Evolutionary conservation across 2,888 invertebrate species (phyloP).

Genomic region (Eurois occulta): DNA sequence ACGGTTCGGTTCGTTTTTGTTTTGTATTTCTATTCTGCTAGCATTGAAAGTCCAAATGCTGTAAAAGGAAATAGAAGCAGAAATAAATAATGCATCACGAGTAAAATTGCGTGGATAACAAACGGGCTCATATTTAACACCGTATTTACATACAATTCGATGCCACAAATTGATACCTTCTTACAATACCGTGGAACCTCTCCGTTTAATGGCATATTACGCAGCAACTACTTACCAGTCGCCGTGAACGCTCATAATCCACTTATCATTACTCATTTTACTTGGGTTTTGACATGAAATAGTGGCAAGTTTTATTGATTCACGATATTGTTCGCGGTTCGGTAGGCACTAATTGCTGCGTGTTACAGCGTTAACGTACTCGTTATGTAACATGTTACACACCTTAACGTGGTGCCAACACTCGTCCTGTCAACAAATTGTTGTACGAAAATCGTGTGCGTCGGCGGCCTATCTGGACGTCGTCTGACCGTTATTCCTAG

Average conservation of each 20-base stretch:
- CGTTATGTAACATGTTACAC: slow-evolving; percentile 59
- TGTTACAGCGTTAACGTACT: slow-evolving; percentile 61
- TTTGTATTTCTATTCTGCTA: slow-evolving; percentile 12
- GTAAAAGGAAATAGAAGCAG: slow-evolving; percentile 13
- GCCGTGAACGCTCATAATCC: slow-evolving; percentile 53
- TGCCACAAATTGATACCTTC: slow-evolving; percentile 50
- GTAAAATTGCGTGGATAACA: slow-evolving; percentile 34
- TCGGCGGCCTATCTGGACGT: slow-evolving; percentile 48
- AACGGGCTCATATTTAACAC: slow-evolving; percentile 52
- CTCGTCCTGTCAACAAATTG: slow-evolving; percentile 58
- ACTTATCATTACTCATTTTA: slow-evolving; percentile 54
- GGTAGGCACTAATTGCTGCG: slow-evolving; percentile 63
- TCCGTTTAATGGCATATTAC: slow-evolving; percentile 53
- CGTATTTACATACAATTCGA: slow-evolving; percentile 55
- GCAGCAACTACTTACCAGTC: slow-evolving; percentile 45
- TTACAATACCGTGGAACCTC: slow-evolving; percentile 50
- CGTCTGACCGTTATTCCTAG: slow-evolving; percentile 60
- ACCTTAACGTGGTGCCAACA: slow-evolving; percentile 57
- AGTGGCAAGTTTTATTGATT: slow-evolving; percentile 71
- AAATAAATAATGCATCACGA: slow-evolving; percentile 41
- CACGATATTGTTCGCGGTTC: slow-evolving; percentile 67
- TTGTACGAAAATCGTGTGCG: slow-evolving; percentile 40
- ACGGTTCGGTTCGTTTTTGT: slow-evolving; percentile 16
- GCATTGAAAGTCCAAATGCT: not conserved
- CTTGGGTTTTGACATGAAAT: slow-evolving; percentile 66